Conservation (phyloP, 2,113 vertebrate genomes). For the Mystacornis crossleyi region DNA sequence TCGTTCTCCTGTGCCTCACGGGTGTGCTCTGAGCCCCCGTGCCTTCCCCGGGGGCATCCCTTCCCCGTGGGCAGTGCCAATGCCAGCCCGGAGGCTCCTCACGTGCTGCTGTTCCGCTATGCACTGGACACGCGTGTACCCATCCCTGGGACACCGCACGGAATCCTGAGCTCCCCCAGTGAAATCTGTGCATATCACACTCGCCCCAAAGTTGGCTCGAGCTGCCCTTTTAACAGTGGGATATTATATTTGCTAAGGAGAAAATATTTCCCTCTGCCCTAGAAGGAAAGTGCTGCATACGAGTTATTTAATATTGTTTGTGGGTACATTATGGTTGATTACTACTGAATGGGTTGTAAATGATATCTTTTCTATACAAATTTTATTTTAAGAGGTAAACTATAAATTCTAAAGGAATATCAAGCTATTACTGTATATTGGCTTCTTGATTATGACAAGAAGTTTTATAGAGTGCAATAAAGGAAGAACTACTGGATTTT, state of each 20-base stretch:
- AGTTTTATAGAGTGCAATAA: conserved; percentile 73
- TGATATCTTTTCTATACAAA: conserved; percentile 74
- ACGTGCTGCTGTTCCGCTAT: conserved; percentile 65
- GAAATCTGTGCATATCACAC: conserved; percentile 42
- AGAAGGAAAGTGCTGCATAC: conserved; percentile 61
- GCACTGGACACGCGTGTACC: conserved; percentile 66
- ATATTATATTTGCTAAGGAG: conserved; percentile 74
- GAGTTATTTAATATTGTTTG: conserved; percentile 53
- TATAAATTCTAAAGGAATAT: conserved; percentile 62
- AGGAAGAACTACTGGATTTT: conserved; percentile 35
- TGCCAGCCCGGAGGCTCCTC: neutral
- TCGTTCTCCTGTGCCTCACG: conserved; percentile 83
- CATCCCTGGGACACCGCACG: neutral
- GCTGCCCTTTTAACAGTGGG: conserved; percentile 27
- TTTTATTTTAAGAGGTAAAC: conserved; percentile 72
- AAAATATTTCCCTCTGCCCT: conserved; percentile 56
- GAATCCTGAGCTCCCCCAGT: neutral
- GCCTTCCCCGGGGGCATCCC: neutral
- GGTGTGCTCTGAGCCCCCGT: conserved; percentile 77
- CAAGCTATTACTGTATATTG: conserved; percentile 32
- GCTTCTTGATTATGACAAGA: conserved; percentile 70
- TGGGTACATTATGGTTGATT: conserved; percentile 42
- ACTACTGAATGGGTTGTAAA: conserved; percentile 72
- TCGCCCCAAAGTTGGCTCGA: conserved; percentile 64
- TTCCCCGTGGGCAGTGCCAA: neutral